These are phyloP conservation scores for Neelides sp. DNA, from an alignment of 1,140 invertebrate species.

Conservation along the genomic window DNA sequence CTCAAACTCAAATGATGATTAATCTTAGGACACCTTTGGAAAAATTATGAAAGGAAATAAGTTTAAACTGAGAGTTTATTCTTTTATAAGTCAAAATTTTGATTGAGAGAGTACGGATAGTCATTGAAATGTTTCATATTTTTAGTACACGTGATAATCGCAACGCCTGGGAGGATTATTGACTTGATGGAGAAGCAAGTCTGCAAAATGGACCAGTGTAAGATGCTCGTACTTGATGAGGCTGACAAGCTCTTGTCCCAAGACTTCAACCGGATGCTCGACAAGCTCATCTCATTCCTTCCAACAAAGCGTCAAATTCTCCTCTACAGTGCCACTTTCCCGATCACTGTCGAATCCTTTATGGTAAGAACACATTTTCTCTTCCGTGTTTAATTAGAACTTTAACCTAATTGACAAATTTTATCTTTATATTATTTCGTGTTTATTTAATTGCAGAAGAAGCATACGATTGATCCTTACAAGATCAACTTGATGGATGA, in stretches of 20 bases:
- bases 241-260: slow-evolving; percentile 97
- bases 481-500: slow-evolving; percentile 99
- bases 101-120: background rate
- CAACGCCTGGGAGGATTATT: slow-evolving; percentile 96
- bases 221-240: slow-evolving; percentile 94
- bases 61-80: slow-evolving; percentile 6
- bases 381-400: background rate
- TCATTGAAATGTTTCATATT: background rate
- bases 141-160: slow-evolving; percentile 94
- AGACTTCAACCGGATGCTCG: slow-evolving; percentile 98
- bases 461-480: slow-evolving; percentile 90
- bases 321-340: slow-evolving; percentile 98
- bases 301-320: slow-evolving; percentile 93
- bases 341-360: slow-evolving; percentile 96
- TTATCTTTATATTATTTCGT: background rate
- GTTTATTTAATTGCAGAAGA: slow-evolving; percentile 46
- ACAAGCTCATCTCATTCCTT: slow-evolving; percentile 87
- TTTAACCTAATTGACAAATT: background rate
- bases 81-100: background rate
- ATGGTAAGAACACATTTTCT: slow-evolving; percentile 51
- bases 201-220: slow-evolving; percentile 88
- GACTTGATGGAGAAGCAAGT: slow-evolving; percentile 99
- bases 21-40: slow-evolving; percentile 13
- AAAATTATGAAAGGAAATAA: background rate
- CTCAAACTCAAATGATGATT: background rate